Conservation (phyloP, 2,888 invertebrate species). For the Auanema freiburgensis region DNA sequence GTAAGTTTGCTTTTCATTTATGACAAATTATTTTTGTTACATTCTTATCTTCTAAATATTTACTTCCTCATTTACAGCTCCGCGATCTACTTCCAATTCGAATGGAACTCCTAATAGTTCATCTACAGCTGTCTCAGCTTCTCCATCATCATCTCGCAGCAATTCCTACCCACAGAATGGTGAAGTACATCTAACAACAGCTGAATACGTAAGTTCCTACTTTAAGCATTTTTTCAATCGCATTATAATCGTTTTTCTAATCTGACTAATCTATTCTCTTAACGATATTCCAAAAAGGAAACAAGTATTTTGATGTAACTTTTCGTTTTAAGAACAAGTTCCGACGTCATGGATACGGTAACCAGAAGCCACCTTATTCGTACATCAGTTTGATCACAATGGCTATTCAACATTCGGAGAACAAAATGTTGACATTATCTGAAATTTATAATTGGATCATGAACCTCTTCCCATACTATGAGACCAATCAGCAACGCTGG, state of each 20-base stretch:
- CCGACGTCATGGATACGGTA: slow-evolving; percentile 72
- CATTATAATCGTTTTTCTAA: no score
- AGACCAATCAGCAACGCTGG: slow-evolving; percentile 98
- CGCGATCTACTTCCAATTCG: no score
- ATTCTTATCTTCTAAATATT: no score
- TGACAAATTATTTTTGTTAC: no score
- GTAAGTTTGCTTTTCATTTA: no score
- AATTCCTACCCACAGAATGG: slow-evolving; percentile 14
- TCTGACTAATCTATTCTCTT: no score
- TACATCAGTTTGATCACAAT: slow-evolving; percentile 98
- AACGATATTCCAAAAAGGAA: no score
- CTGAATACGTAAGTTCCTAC: slow-evolving; percentile 29
- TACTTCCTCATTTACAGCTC: neutral
- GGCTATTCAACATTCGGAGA: slow-evolving; percentile 84
- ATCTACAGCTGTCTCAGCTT: slow-evolving; percentile 15
- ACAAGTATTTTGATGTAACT: neutral
- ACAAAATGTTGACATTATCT: slow-evolving; percentile 92
- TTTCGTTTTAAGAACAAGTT: slow-evolving; percentile 48
- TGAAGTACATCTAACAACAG: slow-evolving; percentile 34
- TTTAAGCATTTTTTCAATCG: no score
- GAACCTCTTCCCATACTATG: slow-evolving; percentile 96
- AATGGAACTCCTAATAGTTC: no score
- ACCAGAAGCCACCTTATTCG: slow-evolving; percentile 97
- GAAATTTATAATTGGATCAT: slow-evolving; percentile 99
- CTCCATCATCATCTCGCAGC: slow-evolving; percentile 20